These are phyloP conservation scores for Martes martes DNA, from an alignment of 2,113 vertebrate genomes.

Conservation along the genomic window DNA sequence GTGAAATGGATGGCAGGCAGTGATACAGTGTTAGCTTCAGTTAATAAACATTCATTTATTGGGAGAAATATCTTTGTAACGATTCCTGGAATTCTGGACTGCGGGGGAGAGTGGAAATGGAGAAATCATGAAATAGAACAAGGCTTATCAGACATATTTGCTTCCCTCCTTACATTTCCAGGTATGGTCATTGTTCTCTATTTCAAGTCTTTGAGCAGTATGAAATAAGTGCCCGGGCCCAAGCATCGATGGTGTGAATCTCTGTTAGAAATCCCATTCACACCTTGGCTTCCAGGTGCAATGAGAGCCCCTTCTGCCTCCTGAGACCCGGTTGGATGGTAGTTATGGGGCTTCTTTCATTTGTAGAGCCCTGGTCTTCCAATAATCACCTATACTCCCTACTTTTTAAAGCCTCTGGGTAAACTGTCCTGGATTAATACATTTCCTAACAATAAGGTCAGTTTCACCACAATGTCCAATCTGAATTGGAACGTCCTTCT, in stretches of 20 bases:
- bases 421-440: background rate
- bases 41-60: background rate
- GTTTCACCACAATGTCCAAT: background rate
- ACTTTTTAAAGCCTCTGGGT: background rate
- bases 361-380: background rate
- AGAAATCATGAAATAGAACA: background rate
- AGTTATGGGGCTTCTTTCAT: background rate
- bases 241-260: background rate
- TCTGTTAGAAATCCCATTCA: background rate
- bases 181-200: background rate
- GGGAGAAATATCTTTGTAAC: background rate
- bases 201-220: background rate
- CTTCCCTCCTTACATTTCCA: background rate
- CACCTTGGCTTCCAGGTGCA: background rate
- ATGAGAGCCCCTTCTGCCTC: background rate
- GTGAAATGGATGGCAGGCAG: conserved; percentile 16
- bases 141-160: background rate
- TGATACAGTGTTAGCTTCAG: background rate
- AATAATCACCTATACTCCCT: background rate
- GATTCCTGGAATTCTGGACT: background rate
- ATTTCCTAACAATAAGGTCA: background rate
- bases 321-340: background rate
- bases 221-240: background rate
- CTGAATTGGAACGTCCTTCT: background rate
- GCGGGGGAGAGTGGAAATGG: background rate